Percentiles rank a stretch among this genome's conserved stretches.
phyloP scores from a whole-genome alignment of 23 tunicate genomes.

The Halocynthia aurantium region DNA sequence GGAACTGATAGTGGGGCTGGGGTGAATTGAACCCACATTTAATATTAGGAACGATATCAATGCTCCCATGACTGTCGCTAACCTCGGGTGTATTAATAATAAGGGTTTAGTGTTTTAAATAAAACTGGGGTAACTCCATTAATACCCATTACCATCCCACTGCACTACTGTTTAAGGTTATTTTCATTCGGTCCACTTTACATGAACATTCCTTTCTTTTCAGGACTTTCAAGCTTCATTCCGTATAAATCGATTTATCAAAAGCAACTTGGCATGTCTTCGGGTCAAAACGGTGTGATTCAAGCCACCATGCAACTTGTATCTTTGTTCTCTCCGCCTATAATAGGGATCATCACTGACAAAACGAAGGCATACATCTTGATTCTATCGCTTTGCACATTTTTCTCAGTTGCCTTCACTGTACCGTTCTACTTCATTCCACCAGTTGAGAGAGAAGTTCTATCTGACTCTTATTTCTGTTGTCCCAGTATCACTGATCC shows the following conservation, averaged over 20 bases:
- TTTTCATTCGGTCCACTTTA: background rate
- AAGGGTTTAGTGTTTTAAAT: no score
- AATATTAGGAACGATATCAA: no score
- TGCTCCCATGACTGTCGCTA: no score
- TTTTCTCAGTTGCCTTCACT: slow-evolving; percentile 44
- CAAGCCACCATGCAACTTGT: slow-evolving; percentile 54
- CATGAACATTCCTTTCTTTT: slow-evolving; percentile 4
- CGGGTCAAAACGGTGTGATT: slow-evolving; percentile 74
- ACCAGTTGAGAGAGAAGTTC: background rate
- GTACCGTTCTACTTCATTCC: slow-evolving; percentile 65
- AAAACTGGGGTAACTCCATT: no score
- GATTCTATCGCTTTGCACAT: slow-evolving; percentile 22
- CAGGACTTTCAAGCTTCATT: slow-evolving; percentile 59
- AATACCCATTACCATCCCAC: background rate
- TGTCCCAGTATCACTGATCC: background rate
- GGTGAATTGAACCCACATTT: no score
- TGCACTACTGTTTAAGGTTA: background rate
- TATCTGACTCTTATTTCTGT: background rate
- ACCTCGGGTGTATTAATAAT: no score
- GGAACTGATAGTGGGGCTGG: no score
- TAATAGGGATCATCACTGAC: slow-evolving; percentile 35
- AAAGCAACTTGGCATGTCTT: slow-evolving; percentile 59
- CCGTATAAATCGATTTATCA: slow-evolving; percentile 83
- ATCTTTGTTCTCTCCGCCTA: slow-evolving; percentile 26
- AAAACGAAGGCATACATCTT: slow-evolving; percentile 46